Evolutionary conservation across 37 sponge, comb jelly and placozoan genomes (phyloP), one percentile per base, ranked within the genome.

Genomic region (Diacarnus erythraeanus): DNA sequence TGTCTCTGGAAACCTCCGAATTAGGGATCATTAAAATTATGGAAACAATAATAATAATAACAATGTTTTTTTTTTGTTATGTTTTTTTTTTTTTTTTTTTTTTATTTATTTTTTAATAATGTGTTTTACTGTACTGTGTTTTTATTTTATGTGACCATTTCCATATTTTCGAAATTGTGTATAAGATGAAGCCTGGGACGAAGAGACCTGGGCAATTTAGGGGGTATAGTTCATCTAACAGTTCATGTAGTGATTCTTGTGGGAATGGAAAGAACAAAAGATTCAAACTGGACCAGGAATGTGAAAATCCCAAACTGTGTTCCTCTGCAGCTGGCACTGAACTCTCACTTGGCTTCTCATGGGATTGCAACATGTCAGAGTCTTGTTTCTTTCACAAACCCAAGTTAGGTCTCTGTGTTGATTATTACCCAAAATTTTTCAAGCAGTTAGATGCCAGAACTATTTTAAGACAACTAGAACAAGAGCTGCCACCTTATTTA

Each of bases 1-100:
- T 54, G 93, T 97, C 29, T 94, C 96, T 38, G 98, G 98, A 18
- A 97, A 97, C 68, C 78, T 97, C 39, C 83, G 98, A 26, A 95
- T 97, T 72, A 40, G 95, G 69, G 98, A 97, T 72, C 98, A 97
- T 63, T 97, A 81, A 69, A 3, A 2, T 26, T 22, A 73, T 9
- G 79, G 12, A 70, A 33, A 33, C 57, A 27, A 9, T 27, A 8
- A 64, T 26, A 10, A 29, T 68, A 41, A 38, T 15, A 3, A 27
- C 10, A 9, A 23, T 74, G 56, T 23, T 10, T 9, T 64, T 21
- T 68, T 38, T 44, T 37, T 1, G 43, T 25, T 3, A 22, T 25
- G 9, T 78, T 68, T 8, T 78, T 78, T 66, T 78, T 64, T 22
- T 39, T 60, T 4, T 60, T 21, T 6, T 5, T 25, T 60, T 59